Percentiles rank a stretch among this genome's conserved stretches.
Evolutionary conservation across 2,888 invertebrate species (phyloP).

Genomic region (Calliscelio sp.): DNA sequence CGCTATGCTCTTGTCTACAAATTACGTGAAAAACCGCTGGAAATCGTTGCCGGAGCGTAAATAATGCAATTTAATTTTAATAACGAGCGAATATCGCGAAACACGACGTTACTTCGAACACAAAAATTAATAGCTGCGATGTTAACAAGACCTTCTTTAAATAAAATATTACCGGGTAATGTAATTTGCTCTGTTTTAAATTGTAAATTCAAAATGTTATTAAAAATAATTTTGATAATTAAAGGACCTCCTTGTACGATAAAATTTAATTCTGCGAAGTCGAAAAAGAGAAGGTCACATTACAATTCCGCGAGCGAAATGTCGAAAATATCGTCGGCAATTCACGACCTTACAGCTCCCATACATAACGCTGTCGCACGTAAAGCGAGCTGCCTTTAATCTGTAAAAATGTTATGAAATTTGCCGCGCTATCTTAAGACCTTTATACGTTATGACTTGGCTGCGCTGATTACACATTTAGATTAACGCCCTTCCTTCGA

Average conservation of each 20-base stretch:
- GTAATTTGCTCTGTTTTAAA: too few relatives aligned
- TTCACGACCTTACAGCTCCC: constrained; percentile 17
- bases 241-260: too few relatives aligned
- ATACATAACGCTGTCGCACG: constrained; percentile 23
- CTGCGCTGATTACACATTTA: constrained; percentile 35
- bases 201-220: too few relatives aligned
- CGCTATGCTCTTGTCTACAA: constrained; percentile 74
- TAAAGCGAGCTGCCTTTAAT: constrained; percentile 20
- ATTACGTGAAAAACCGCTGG: constrained; percentile 80
- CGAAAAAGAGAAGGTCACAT: background rate
- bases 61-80: constrained; percentile 84
- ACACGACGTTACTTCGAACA: constrained; percentile 47
- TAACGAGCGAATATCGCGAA: constrained; percentile 75
- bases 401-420: constrained; percentile 36
- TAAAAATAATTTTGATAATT: too few relatives aligned
- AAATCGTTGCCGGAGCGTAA: constrained; percentile 82
- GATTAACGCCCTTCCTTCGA: constrained; percentile 31
- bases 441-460: constrained; percentile 20
- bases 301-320: constrained; percentile 3
- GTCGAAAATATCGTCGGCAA: constrained; percentile 15
- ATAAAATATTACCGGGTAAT: too few relatives aligned
- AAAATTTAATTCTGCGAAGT: background rate
- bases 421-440: constrained; percentile 28
- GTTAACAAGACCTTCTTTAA: too few relatives aligned
- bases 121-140: too few relatives aligned